phyloP scores from a whole-genome alignment of 2,113 vertebrate genomes.

The Sclerurus mexicanus region DNA sequence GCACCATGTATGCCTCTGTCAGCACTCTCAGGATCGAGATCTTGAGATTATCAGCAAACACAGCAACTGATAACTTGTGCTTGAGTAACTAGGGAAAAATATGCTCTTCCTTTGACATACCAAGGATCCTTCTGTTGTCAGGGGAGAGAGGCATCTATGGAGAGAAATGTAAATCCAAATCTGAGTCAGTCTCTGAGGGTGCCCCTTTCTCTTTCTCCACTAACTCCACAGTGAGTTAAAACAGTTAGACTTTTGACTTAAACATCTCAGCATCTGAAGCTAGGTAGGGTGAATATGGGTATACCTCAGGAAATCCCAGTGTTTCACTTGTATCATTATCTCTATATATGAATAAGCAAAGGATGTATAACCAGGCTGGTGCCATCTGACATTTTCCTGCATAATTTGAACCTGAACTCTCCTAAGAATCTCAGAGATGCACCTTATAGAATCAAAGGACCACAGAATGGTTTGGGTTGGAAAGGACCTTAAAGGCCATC shows the following conservation, averaged over 20 bases:
- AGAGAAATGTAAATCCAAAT: neutral
- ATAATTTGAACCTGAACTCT: neutral
- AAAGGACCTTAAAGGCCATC: neutral
- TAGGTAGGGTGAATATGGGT: neutral
- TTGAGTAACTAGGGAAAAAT: neutral
- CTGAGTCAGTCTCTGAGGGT: neutral
- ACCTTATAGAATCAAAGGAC: neutral
- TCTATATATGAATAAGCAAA: neutral
- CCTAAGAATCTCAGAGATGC: neutral
- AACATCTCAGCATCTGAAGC: neutral
- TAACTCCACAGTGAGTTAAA: neutral
- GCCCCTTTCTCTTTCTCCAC: neutral
- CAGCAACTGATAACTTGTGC: neutral
- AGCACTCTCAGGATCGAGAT: neutral
- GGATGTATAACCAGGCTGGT: neutral
- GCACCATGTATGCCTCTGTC: neutral
- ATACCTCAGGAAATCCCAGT: neutral
- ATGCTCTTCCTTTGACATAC: neutral
- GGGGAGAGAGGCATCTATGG: neutral
- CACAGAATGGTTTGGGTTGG: neutral
- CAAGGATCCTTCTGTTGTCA: neutral
- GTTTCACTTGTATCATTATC: neutral
- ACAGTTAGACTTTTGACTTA: neutral
- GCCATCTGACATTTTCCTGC: neutral
- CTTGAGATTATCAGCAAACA: slow-evolving; percentile 19